Percentiles rank a stretch among this genome's conserved stretches.
Conservation (phyloP, 2,888 invertebrate genomes). For the Leptinotarsa juncta region DNA sequence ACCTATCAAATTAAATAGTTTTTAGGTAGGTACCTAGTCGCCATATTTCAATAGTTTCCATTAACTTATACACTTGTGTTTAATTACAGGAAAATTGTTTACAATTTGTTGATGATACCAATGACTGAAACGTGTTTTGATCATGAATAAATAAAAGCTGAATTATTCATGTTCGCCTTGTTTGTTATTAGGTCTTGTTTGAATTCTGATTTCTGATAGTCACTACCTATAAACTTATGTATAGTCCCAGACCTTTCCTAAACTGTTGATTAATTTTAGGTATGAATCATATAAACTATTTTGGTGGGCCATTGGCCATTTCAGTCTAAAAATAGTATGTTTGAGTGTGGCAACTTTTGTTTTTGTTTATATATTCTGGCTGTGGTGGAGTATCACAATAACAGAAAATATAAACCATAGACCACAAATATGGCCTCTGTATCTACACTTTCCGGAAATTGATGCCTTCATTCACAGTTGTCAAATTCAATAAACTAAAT, state of each 20-base stretch:
- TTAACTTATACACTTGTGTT: conserved; percentile 16
- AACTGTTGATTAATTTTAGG: conserved; percentile 10
- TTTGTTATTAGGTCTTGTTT: not conserved
- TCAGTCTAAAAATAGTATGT: conserved; percentile 14
- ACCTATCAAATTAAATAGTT: conserved; percentile 32
- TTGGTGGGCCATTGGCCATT: conserved; percentile 15
- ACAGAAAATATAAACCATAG: not conserved
- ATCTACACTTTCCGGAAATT: not conserved
- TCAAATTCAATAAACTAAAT: too few relatives aligned
- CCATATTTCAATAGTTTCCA: conserved; percentile 47
- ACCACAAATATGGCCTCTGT: not conserved
- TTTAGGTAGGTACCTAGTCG: conserved; percentile 42
- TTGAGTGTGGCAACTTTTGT: conserved; percentile 11
- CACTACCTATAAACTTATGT: not conserved
- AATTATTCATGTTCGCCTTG: not conserved
- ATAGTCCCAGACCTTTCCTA: conserved; percentile 16
- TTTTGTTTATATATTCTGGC: conserved; percentile 11
- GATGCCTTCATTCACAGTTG: too few relatives aligned
- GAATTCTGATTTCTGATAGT: not conserved
- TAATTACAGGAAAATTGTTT: conserved; percentile 31
- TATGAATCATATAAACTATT: conserved; percentile 23
- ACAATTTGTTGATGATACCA: conserved; percentile 35
- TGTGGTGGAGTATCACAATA: not conserved
- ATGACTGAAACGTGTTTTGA: conserved; percentile 28
- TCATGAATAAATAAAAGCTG: conserved; percentile 28